Conservation (phyloP, 2,113 vertebrate species). For the Felis chaus region DNA sequence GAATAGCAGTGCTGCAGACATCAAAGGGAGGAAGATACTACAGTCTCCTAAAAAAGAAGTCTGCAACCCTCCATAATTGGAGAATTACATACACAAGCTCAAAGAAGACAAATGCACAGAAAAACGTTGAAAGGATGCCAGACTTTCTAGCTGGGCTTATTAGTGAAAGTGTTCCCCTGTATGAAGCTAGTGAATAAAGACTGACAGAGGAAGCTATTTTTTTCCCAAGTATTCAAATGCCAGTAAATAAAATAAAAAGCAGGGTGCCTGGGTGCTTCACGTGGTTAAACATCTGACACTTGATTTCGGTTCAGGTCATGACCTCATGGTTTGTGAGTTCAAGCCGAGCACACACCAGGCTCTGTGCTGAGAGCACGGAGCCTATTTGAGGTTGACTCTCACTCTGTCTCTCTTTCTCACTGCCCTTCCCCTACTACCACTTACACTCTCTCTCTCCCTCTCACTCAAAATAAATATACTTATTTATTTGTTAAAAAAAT, state of each 20-base stretch:
- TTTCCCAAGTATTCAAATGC: neutral
- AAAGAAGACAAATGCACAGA: neutral
- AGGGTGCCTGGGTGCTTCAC: too few species aligned
- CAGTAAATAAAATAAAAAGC: too few species aligned
- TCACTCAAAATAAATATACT: too few species aligned
- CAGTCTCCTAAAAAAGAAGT: neutral
- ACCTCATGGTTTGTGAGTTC: too few species aligned
- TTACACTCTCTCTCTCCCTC: too few species aligned
- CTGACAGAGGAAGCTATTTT: neutral
- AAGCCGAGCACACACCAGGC: too few species aligned
- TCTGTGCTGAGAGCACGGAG: too few species aligned
- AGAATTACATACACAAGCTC: neutral
- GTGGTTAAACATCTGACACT: too few species aligned
- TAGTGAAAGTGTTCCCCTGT: neutral
- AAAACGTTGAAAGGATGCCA: neutral
- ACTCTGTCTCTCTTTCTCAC: too few species aligned
- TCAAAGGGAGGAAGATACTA: neutral
- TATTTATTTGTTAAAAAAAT: neutral
- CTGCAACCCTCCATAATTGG: neutral
- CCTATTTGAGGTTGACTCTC: too few species aligned
- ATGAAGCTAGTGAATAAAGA: neutral
- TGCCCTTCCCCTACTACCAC: too few species aligned
- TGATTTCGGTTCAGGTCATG: too few species aligned
- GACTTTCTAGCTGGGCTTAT: neutral
- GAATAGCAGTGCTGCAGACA: neutral